phyloP scores from a whole-genome alignment of 2,888 invertebrate genomes.

The Drosophila limbata region DNA sequence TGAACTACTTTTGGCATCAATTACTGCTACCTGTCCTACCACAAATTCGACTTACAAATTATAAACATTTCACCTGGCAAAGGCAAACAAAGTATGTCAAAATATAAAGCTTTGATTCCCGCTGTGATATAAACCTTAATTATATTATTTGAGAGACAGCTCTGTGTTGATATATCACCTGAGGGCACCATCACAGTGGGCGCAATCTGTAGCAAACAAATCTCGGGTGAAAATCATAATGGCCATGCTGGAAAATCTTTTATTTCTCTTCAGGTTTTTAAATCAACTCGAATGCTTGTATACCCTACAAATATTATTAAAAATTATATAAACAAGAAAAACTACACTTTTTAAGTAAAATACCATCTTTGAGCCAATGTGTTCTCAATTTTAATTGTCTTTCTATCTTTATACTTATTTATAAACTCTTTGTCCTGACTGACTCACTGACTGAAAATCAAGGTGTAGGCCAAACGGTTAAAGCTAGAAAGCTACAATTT shows the following conservation, averaged over 20 bases:
- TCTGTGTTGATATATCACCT: constrained; percentile 69
- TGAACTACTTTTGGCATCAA: constrained; percentile 74
- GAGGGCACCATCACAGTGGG: constrained; percentile 42
- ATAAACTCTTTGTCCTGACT: too few species aligned
- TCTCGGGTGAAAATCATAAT: constrained; percentile 75
- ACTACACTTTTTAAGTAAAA: too few species aligned
- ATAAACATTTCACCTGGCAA: constrained; percentile 68
- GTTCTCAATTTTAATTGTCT: too few species aligned
- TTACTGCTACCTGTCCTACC: constrained; percentile 65
- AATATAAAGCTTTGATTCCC: constrained; percentile 31
- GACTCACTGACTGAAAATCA: too few species aligned
- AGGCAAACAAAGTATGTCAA: constrained; percentile 70
- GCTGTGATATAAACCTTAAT: constrained; percentile 69
- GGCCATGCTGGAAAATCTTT: constrained; percentile 22
- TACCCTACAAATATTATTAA: constrained; percentile 2
- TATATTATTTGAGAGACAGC: constrained; percentile 72
- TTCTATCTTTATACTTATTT: too few species aligned
- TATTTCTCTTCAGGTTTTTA: constrained; percentile 1
- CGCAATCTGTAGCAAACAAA: constrained; percentile 65
- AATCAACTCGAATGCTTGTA: constrained; percentile 4
- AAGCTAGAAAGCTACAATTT: too few species aligned
- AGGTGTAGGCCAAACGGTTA: too few species aligned
- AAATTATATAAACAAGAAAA: background rate
- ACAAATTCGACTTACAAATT: constrained; percentile 71
- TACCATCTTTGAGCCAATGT: too few species aligned